Percentiles rank a stretch among this genome's conserved stretches.
Evolutionary conservation across 2,888 invertebrate species (phyloP).

Genomic region (Lithosia quadra): DNA sequence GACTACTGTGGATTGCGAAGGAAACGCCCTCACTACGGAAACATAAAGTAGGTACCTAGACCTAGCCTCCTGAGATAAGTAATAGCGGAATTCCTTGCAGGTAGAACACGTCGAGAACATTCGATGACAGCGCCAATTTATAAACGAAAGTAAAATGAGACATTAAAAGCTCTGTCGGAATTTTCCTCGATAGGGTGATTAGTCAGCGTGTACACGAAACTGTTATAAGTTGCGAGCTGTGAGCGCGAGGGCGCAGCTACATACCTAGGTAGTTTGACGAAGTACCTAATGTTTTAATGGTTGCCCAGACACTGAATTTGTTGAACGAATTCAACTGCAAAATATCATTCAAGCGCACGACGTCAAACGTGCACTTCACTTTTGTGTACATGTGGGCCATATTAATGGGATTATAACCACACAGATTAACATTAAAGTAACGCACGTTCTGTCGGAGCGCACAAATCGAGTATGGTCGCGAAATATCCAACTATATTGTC

Average conservation of each 20-base stretch:
- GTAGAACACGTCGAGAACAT: not conserved
- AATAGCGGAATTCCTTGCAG: conserved; percentile 18
- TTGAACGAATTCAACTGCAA: conserved; percentile 45
- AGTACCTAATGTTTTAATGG: conserved; percentile 6
- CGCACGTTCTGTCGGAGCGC: not conserved
- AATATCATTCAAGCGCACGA: conserved; percentile 36
- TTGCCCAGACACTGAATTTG: conserved; percentile 21
- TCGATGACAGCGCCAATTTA: not conserved
- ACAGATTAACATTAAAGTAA: not conserved
- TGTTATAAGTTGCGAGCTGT: conserved; percentile 10
- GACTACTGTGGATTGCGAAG: conserved; percentile 25
- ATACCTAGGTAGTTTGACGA: conserved; percentile 9
- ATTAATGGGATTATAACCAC: not conserved
- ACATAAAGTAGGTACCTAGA: conserved; percentile 53
- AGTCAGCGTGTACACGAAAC: not conserved
- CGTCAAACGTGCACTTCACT: not conserved
- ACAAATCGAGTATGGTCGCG: not conserved
- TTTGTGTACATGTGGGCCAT: conserved; percentile 4
- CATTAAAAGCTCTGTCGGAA: conserved; percentile 8
- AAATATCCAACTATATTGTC: not conserved
- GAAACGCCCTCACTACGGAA: conserved; percentile 51
- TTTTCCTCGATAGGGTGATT: conserved; percentile 15
- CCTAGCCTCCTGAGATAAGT: conserved; percentile 38
- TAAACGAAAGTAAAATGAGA: not conserved
- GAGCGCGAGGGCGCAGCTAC: conserved; percentile 6